A percentile compares a stretch with the other conserved stretches of the same genome.
Conservation (phyloP, 2,888 invertebrate species). For the Arge pagana region DNA sequence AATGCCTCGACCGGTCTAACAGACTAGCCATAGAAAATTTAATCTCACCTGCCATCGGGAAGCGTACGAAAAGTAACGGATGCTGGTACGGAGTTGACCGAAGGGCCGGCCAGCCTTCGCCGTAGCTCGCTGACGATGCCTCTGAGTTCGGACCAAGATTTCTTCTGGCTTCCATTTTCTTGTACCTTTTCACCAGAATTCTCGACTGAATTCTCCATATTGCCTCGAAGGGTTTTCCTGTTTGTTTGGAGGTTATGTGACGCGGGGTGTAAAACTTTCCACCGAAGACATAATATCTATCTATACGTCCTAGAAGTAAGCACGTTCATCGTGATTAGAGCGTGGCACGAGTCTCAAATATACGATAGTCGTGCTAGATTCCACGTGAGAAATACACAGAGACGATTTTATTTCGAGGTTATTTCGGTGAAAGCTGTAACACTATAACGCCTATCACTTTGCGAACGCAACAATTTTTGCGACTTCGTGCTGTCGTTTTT, state of each 20-base stretch:
- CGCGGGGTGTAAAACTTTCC: constrained; percentile 16
- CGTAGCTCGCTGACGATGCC: constrained; percentile 81
- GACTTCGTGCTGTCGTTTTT: no score
- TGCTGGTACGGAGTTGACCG: constrained; percentile 77
- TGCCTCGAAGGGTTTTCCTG: neutral
- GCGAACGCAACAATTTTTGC: no score
- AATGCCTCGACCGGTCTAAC: neutral
- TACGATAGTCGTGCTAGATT: no score
- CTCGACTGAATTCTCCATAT: constrained; percentile 42
- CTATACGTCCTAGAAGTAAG: constrained; percentile 23
- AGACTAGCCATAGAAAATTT: neutral
- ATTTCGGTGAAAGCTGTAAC: constrained; percentile 25
- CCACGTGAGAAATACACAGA: no score
- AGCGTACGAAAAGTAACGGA: constrained; percentile 80
- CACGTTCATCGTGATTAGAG: no score
- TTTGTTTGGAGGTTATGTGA: constrained; percentile 22
- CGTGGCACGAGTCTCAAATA: no score
- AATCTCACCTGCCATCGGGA: constrained; percentile 66
- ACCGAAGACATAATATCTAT: constrained; percentile 20
- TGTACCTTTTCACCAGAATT: constrained; percentile 29
- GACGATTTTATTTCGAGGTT: constrained; percentile 37
- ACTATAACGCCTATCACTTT: no score
- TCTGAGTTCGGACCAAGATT: constrained; percentile 79
- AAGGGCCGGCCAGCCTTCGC: constrained; percentile 76
- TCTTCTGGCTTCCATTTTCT: constrained; percentile 33